Evolutionary conservation across 1,140 invertebrate genomes (phyloP).

Genomic region (Sesamia nonagrioides): DNA sequence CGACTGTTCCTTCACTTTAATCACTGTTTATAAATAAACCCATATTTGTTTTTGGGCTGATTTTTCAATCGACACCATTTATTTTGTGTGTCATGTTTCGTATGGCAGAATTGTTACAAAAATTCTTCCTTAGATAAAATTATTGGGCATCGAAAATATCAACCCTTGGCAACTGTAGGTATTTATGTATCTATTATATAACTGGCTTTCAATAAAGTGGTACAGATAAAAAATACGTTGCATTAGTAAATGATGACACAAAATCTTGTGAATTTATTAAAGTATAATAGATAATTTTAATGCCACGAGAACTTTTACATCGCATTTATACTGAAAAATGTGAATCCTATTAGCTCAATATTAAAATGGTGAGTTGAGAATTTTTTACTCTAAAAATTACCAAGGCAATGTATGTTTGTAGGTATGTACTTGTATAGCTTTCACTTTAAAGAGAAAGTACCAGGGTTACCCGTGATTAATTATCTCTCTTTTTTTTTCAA

Average conservation of each 20-base stretch:
- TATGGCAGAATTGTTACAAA: too few relatives aligned
- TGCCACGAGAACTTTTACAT: constrained; percentile 17
- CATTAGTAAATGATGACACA: neutral
- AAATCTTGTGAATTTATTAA: constrained; percentile 26
- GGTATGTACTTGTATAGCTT: neutral
- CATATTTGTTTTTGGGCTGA: too few relatives aligned
- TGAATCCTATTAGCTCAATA: constrained; percentile 17
- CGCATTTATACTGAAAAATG: constrained; percentile 30
- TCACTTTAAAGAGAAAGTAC: neutral
- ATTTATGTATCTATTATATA: neutral
- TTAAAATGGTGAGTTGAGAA: neutral
- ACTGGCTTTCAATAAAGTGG: neutral
- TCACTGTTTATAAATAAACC: too few relatives aligned
- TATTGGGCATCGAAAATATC: too few relatives aligned
- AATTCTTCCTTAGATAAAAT: too few relatives aligned
- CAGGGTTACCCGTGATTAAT: too few relatives aligned
- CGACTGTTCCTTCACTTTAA: too few relatives aligned
- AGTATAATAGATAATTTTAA: constrained; percentile 14
- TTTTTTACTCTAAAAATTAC: neutral
- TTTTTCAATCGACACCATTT: too few relatives aligned
- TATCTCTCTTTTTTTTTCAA: too few relatives aligned
- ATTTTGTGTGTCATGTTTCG: too few relatives aligned
- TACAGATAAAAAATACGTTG: neutral
- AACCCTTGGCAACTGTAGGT: neutral
- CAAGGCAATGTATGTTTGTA: neutral